A percentile compares a stretch with the other conserved stretches of the same genome.
These are phyloP conservation scores for Antrozous pallidus DNA, from an alignment of 2,797 vertebrate species.

Conservation along the genomic window DNA sequence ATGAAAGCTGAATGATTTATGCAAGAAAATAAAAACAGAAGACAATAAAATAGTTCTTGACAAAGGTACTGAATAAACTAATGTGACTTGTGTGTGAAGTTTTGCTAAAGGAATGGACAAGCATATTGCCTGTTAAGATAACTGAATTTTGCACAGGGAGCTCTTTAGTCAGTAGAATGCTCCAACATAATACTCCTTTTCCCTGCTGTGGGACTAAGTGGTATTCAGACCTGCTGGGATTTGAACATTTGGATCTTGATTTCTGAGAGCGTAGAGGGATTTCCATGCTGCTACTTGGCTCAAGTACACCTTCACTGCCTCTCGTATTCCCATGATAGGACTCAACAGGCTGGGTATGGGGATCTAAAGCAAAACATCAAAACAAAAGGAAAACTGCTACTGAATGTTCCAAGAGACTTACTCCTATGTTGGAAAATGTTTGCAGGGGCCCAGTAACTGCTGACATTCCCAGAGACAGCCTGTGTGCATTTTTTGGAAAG, in stretches of 20 bases:
- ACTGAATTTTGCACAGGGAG: background rate
- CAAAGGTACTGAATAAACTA: background rate
- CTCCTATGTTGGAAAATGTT: background rate
- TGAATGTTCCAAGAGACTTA: background rate
- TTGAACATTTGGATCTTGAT: slow-evolving; percentile 31
- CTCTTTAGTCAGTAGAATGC: background rate
- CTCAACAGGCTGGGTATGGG: background rate
- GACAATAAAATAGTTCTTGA: slow-evolving; percentile 11
- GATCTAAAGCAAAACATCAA: background rate
- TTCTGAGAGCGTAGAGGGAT: background rate
- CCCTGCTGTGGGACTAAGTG: background rate
- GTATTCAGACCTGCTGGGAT: slow-evolving; percentile 5
- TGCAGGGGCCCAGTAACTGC: background rate
- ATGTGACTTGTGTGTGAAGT: background rate
- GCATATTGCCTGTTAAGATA: background rate
- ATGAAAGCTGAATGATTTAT: background rate
- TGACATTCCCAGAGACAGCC: background rate
- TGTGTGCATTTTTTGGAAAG: background rate
- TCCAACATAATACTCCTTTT: background rate
- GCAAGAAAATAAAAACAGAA: slow-evolving; percentile 4
- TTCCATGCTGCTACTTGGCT: background rate
- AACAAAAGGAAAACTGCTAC: slow-evolving; percentile 21
- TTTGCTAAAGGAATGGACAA: background rate
- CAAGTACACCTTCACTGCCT: background rate
- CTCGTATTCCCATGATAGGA: background rate